Base-by-base conservation (phyloP, 2,113 vertebrate species). In the Polypterus senegalus region DNA sequence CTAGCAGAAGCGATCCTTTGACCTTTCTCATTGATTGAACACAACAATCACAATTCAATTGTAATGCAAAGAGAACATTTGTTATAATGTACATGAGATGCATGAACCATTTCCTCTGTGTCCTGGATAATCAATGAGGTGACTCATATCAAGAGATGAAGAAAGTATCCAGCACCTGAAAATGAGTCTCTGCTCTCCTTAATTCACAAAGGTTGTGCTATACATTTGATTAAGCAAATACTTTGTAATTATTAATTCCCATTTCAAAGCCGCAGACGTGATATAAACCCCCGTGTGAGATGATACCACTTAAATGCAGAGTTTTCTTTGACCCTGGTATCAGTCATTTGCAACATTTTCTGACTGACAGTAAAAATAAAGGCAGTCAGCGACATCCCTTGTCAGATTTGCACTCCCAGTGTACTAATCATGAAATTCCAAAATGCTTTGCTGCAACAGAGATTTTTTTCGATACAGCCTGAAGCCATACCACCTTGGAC, bases 1-100 rank as follows among this genome's bases (percentile, higher is more conserved):
- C 92, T 94, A 93, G 92, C 92, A 92, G 88, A 89, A 88, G 82
- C 89, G 89, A 91, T 93, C 92, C 87, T 87, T 88, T 95, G 95
- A 97, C 94, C 95, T 97, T 96, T 98, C 85, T 85, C 89, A 97
- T 98, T 97, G 94, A 98, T 97, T 93, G 93, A 94, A 97, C 93
- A 96, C 93, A 97, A 98, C 93, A 97, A 94, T 97, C 94, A 94
- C 91, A 94, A 93, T 98, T 97, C 93, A 94, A 97, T 97, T 97
- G 93, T 92, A 97, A 97, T 97, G 93, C 93, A 97, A 94, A 92
- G 91, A 89, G 92, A 87, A 95, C 94, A 97, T 97, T 97, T 97
- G 92, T 96, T 97, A 93, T 93, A 93, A 96, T 93, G 90, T 90
- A 91, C 86, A 87, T 86, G 90, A 92, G 89, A 94, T 90, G 91